Base-by-base conservation (phyloP, 2,113 vertebrate species). In the Blennius ocellaris region DNA sequence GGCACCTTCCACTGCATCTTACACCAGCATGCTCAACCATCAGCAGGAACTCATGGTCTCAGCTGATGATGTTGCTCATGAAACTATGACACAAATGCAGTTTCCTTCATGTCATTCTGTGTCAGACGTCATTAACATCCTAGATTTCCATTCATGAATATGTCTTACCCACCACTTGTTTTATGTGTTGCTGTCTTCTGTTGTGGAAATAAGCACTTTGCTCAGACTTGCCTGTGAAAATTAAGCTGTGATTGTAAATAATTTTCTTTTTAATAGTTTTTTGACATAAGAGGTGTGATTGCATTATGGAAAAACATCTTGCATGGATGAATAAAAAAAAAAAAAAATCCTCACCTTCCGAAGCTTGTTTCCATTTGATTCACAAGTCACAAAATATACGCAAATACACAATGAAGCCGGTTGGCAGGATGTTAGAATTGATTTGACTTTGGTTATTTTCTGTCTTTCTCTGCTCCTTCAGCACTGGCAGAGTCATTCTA, bases 401-500 rank as follows among this genome's bases (percentile, higher is more conserved):
- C 21, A 30, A 30, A 30, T 30, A 2, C 36, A 44, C 40, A 48
- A 7, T 45, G 36, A 15, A 47, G 3, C 5, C 16, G 57, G n/a
- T 7, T 16, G 11, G 10, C 16, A 37, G 43, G 12, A 16, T 44
- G 11, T 6, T 60, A 16, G 43, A 50, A 43, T 40, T 43, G 21
- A 50, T 55, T 30, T n/a, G n/a, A n/a, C 21, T 59, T 55, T 7
- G 7, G 71, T 57, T 5, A 8, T 37, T 30, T 6, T 63, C 14
- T 2, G 69, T 58, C 50, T 65, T 16, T 38, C 12, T 45, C 65
- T 80, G 57, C 54, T 74, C 69, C 73, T 73, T 83, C 73, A 92
- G 90, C 85, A 85, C 44, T 85, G 86, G 80, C 84, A 91, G 55
- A 59, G 74, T 41, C 81, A 84, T 48, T 89, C 70, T 90, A 85